Percentiles rank a stretch among this genome's conserved stretches.
Conservation (phyloP, 1,140 invertebrate species). For the Rhopalosiphum padi region DNA sequence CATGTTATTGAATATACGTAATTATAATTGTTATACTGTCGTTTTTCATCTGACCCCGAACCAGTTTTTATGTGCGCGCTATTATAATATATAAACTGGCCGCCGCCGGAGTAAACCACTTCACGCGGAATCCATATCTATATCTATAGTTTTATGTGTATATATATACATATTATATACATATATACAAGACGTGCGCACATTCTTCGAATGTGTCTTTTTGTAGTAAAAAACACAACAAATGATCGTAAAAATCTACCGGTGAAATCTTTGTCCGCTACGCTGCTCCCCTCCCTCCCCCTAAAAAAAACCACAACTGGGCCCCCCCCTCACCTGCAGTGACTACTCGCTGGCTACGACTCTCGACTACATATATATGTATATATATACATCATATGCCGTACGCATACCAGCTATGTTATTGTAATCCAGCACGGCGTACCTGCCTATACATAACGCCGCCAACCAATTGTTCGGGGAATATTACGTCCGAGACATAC, state of each 20-base stretch:
- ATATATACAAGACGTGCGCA: neutral
- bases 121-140: neutral
- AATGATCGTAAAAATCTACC: conserved; percentile 8
- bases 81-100: neutral
- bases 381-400: neutral
- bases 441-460: neutral
- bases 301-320: neutral
- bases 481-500: neutral
- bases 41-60: neutral
- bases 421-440: neutral
- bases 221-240: neutral
- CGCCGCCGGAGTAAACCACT: neutral
- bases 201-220: conserved; percentile 9
- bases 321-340: neutral
- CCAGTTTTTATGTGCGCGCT: neutral
- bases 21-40: neutral
- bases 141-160: neutral
- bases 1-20: neutral
- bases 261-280: neutral
- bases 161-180: neutral
- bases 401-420: neutral
- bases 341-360: too few species aligned
- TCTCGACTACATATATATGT: neutral
- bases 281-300: too few species aligned
- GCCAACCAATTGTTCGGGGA: neutral